Base-by-base conservation (phyloP, 1,140 invertebrate genomes). In the Anoplolepis gracilipes region DNA sequence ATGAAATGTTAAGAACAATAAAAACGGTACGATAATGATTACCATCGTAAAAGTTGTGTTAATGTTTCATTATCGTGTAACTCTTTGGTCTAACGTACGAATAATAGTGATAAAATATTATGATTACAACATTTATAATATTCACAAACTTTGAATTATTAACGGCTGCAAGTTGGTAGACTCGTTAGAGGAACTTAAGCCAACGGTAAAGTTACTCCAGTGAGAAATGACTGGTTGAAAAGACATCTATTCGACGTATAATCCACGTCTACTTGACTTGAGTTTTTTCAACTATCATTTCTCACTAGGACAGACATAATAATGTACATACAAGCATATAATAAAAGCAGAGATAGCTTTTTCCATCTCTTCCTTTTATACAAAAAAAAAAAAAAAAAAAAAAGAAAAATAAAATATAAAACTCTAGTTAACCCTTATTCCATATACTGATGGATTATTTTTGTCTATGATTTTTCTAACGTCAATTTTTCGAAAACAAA, bases 311-410 rank as follows among this genome's bases (percentile, higher is more conserved):
- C n/a, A n/a, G n/a, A n/a, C n/a, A n/a, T n/a, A n/a, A n/a, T n/a
- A n/a, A 87, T 72, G 33, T 85, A 28, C n/a, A n/a, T 75, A 70
- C 11, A 65, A 76, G 75, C 10, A 85, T 53, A 65, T 46, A 69
- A 84, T 3, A 75, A 84, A 84, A 33, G 59, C 10, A 82, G 87
- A 86, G 85, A 70, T 69, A 86, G 62, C 36, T 82, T 28, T 75
- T 46, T 79, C 33, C 28, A 25, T 73, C 28, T 59, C 11, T 64
- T 22, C 25, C 5, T 76, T 36, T 6, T 70, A 49, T n/a, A 78
- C 8, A 42, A 79, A n/a, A n/a, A n/a, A n/a, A n/a, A n/a, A n/a
- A n/a, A n/a, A n/a, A n/a, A n/a, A n/a, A n/a, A n/a, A n/a, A n/a
- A n/a, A n/a, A n/a, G n/a, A n/a, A n/a, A n/a, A n/a, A n/a, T n/a